Conservation (phyloP, 2,797 vertebrate species). For the Ctenochaetus hawaiiensis region DNA sequence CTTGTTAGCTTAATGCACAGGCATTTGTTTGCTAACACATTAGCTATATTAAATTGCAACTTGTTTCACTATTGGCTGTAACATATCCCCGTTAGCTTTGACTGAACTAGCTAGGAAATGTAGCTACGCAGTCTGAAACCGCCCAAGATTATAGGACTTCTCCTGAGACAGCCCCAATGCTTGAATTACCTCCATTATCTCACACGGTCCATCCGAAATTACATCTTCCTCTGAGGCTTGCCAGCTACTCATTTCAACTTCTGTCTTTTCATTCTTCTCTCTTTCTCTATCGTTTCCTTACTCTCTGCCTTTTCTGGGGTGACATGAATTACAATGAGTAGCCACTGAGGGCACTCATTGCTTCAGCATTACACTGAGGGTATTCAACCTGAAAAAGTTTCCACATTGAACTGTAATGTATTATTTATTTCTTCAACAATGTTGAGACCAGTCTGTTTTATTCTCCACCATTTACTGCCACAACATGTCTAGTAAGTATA, state of each 20-base stretch:
- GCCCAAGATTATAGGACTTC: constrained; percentile 6
- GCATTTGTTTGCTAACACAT: neutral
- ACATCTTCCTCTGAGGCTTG: constrained; percentile 43
- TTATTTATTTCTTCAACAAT: constrained; percentile 71
- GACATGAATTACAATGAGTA: constrained; percentile 78
- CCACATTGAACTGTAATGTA: constrained; percentile 70
- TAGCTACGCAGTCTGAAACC: constrained; percentile 11
- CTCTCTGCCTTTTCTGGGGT: constrained; percentile 40
- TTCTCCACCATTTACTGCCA: constrained; percentile 55
- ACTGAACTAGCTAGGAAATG: neutral
- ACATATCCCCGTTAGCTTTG: no score
- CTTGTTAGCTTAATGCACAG: neutral
- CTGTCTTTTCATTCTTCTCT: constrained; percentile 46
- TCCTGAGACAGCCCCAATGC: constrained; percentile 18
- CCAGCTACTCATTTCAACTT: constrained; percentile 56
- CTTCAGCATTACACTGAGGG: constrained; percentile 50
- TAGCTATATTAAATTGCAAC: neutral
- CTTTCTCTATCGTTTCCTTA: constrained; percentile 33
- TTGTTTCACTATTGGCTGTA: neutral
- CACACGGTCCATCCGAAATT: constrained; percentile 38
- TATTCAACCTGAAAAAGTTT: constrained; percentile 73
- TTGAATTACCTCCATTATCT: constrained; percentile 31
- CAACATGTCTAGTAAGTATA: constrained; percentile 33
- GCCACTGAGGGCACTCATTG: constrained; percentile 60
- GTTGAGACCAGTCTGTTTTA: constrained; percentile 60